Evolutionary conservation across 2,113 vertebrate genomes (phyloP).

Genomic region (Sula dactylatra): DNA sequence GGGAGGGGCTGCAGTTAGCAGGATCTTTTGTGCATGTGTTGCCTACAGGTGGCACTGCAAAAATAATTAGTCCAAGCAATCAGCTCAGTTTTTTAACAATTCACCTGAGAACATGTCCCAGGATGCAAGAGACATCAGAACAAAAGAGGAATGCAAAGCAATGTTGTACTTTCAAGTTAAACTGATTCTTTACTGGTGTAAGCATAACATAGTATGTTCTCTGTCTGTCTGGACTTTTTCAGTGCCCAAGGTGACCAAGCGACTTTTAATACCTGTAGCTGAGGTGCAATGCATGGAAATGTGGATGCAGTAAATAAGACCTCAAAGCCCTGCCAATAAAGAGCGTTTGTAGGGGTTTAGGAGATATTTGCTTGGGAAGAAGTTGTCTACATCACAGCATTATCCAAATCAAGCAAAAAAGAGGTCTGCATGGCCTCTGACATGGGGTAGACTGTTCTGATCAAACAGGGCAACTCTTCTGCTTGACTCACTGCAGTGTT

Average conservation of each 20-base stretch:
- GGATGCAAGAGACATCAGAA: not conserved
- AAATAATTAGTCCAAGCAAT: not conserved
- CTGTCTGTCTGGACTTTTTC: not conserved
- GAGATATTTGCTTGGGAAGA: not conserved
- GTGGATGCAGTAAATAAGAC: not conserved
- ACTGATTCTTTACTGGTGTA: not conserved
- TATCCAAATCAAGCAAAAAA: not conserved
- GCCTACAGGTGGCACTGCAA: not conserved
- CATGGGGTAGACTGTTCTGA: not conserved
- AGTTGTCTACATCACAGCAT: not conserved
- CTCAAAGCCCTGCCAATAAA: not conserved
- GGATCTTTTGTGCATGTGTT: not conserved
- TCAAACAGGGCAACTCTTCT: not conserved
- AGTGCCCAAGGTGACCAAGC: not conserved
- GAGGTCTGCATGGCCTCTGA: not conserved
- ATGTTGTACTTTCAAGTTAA: not conserved
- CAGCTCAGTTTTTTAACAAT: not conserved
- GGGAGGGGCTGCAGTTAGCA: not conserved
- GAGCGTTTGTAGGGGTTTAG: not conserved
- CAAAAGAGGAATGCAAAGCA: not conserved
- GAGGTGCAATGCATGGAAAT: not conserved
- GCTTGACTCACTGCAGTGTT: not conserved
- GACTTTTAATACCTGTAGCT: not conserved
- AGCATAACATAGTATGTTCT: not conserved
- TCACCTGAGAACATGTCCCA: not conserved